Evolutionary conservation across 2,797 vertebrate species (phyloP), one percentile per base, ranked within the genome.

Genomic region (Cossypha heuglini): DNA sequence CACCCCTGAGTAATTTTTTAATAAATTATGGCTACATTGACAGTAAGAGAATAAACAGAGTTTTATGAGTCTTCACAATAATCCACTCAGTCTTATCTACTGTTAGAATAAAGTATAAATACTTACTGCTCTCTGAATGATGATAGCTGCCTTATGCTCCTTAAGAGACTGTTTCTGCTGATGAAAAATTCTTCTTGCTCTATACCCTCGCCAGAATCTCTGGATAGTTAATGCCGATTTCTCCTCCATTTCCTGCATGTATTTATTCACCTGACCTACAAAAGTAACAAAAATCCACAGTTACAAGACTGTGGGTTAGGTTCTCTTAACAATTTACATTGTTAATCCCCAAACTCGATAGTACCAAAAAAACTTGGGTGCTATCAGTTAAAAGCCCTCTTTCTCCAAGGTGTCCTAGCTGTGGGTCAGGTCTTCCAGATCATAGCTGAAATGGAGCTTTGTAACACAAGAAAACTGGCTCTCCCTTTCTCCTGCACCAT

Each of bases 171-270:
- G 91, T 48, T 89, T 97, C 91, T 97, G 97, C n/a, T 97, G 98
- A 81, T 89, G 97, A 96, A 98, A 98, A 68, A 57, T 95, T 40
- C 78, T 98, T 94, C 99, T 98, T 84, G 98, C 98, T 93, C 96
- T 97, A 97, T 98, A 98, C 35, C 99, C 99, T 98, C 98, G 97
- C 99, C 99, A 99, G 45, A 97, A 97, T 90, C 98, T 99, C 98
- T 99, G 99, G 95, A 99, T 99, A 91, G 98, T 91, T 86, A 99
- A 55, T 33, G 99, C 99, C 5, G 99, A 98, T 84, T 97, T 98
- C 8, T 97, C 98, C 95, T 99, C 98, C 42, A 98, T 97, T 97
- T 99, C 98, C 62, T 96, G 98, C 94, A 99, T 97, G 97, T 98
- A 98, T 35, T 97, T 97, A 95, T 98, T 97, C 96, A 99, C 96